Base-by-base conservation (phyloP, 2,113 vertebrate species). In the Capreolus pygargus region DNA sequence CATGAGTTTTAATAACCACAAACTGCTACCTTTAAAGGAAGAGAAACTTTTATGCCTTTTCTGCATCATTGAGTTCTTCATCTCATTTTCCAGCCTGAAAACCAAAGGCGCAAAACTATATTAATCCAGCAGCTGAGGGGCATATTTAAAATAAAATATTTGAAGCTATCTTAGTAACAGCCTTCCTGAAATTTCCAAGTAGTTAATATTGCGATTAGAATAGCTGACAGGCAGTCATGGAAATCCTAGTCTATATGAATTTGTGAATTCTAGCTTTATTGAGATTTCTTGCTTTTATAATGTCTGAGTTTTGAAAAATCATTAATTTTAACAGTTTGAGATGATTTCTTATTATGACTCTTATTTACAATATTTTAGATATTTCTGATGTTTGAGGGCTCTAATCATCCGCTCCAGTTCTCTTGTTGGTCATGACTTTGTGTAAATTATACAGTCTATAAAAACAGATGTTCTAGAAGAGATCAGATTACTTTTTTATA, bases 1-100 rank as follows among this genome's bases (percentile, higher is more conserved):
- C 67, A 19, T 10, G 27, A 84, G 10, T 89, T 79, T 96, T 64
- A 87, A 84, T 96, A 96, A 87, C 21, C 36, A 61, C 30, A 64
- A 70, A 60, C 15, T 60, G 28, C 17, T 52, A 27, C 28, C 45
- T 95, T 84, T 61, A 78, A 78, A 91, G 33, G 13, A 84, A 60
- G 4, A 89, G 43, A 93, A 81, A 83, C 5, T 64, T 91, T 58
- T 50, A 83, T 76, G 45, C 54, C 25, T 91, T 95, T 89, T 94
- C 27, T 89, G 60, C 52, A 74, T 97, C 87, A 39, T 5, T 95
- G 92, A n/a, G 15, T 87, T 92, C 58, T 93, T 94, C 19, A 1
- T 95, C 64, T 97, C 52, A 94, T 95, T 98, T 97, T 93, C 58
- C 45, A 93, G 50, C 27, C 93, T 84, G 64, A 93, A 91, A 89